Evolutionary conservation across 1,140 invertebrate species (phyloP), one percentile per base, ranked within the genome.

Genomic region (Drosophila kanapiae): DNA sequence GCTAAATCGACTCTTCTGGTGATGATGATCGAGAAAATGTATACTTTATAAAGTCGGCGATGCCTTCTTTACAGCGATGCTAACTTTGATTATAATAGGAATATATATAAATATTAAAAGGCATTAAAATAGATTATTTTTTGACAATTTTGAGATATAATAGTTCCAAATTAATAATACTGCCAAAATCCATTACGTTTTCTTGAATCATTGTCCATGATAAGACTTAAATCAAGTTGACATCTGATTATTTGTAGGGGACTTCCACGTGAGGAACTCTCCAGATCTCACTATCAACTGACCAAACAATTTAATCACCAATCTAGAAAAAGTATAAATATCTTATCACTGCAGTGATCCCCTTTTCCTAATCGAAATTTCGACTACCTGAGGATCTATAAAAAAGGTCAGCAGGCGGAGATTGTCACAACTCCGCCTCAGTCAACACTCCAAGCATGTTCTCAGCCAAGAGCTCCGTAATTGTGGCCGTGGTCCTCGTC

Each of bases 401-500:
- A 53, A 53, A 53, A 10, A 11, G 0, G 37, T 16, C 11, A 18
- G 18, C 40, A 35, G 13, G 6, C 8, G 16, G 5, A 29, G 11
- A n/a, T 11, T 23, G 62, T 35, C 53, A 57, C 29, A 16, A 57
- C 35, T 51, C 11, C 27, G 9, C 14, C 18, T 38, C 16, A 16
- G 59, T 33, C 35, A 33, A 48, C 37, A 78, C 43, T 51, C 29
- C 51, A 33, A 49, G 27, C 16, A 83, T 84, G 80, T 68, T 47
- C 49, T 64, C 76, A 0, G 5, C 27, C 5, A 77, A 58, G 47
- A 53, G 59, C 45, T n/a, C 63, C 3, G 23, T 48, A 3, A 35
- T 51, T 10, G 6, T 68, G 9, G 59, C 42, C 0, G 18, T 63
- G 13, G 38, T 84, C 13, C 47, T 84, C 7, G 59, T 70, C 42